These are phyloP conservation scores for Tortrix viridana DNA, from an alignment of 2,888 invertebrate genomes.

Conservation along the genomic window DNA sequence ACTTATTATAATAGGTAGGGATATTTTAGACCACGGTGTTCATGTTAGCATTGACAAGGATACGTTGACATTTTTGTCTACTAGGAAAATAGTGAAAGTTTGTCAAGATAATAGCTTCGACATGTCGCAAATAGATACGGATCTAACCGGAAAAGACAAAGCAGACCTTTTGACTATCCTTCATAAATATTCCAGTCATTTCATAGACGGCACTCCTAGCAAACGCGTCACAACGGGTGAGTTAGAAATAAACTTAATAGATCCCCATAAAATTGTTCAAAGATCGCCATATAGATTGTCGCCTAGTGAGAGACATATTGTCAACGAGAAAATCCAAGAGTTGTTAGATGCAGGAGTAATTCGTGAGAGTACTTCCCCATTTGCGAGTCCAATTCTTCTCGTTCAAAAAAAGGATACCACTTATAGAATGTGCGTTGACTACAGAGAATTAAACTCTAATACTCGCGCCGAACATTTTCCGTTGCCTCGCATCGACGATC, in stretches of 20 bases:
- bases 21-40: slow-evolving; percentile 14
- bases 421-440: slow-evolving; percentile 45
- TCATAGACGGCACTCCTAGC: slow-evolving; percentile 40
- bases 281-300: slow-evolving; percentile 41
- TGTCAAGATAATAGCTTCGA: background rate
- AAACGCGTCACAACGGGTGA: slow-evolving; percentile 40
- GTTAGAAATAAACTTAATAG: slow-evolving; percentile 6
- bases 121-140: slow-evolving; percentile 7
- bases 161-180: background rate
- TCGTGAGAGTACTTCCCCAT: slow-evolving; percentile 46
- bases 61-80: background rate
- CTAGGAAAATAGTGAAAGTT: background rate
- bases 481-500: slow-evolving; percentile 35
- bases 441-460: slow-evolving; percentile 46
- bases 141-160: background rate
- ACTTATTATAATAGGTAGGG: slow-evolving; percentile 19
- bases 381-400: slow-evolving; percentile 47
- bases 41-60: slow-evolving; percentile 32
- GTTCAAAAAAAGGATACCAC: slow-evolving; percentile 38
- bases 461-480: slow-evolving; percentile 42
- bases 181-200: slow-evolving; percentile 21
- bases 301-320: slow-evolving; percentile 41
- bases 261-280: slow-evolving; percentile 36
- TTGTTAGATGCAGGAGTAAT: slow-evolving; percentile 45
- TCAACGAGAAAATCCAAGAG: slow-evolving; percentile 43